Evolutionary conservation across 1,140 invertebrate species (phyloP).

Genomic region (Macrostomum lignano): DNA sequence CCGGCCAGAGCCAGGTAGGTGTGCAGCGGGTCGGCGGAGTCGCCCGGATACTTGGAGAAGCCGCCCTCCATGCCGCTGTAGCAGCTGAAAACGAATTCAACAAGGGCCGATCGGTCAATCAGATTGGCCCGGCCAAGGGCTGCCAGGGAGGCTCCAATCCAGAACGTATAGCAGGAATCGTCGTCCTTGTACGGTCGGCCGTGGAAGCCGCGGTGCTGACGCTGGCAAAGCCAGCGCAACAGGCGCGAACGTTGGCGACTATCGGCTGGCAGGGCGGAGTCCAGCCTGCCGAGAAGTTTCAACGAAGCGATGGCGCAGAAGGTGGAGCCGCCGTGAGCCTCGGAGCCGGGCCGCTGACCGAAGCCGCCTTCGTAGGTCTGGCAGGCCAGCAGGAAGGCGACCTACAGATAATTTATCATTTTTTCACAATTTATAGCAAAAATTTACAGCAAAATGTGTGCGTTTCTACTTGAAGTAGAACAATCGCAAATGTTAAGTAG

Average conservation of each 20-base stretch:
- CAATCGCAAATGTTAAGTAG: no score
- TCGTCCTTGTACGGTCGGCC: conserved; percentile 66
- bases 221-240: conserved; percentile 12
- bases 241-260: conserved; percentile 9
- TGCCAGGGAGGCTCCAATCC: conserved; percentile 53
- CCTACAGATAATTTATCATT: no score
- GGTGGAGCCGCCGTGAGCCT: conserved; percentile 61
- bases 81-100: not conserved
- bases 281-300: conserved; percentile 36
- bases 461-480: no score
- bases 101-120: not conserved
- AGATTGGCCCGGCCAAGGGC: not conserved
- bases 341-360: conserved; percentile 50
- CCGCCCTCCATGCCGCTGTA: not conserved
- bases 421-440: no score
- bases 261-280: conserved; percentile 4
- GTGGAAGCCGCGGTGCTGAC: conserved; percentile 41
- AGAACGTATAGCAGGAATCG: conserved; percentile 83
- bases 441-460: no score
- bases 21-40: conserved; percentile 2
- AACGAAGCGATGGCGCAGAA: conserved; percentile 64
- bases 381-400: no score
- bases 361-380: conserved; percentile 62
- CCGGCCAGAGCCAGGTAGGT: conserved; percentile 4
- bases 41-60: not conserved